A percentile compares a stretch with the other conserved stretches of the same genome.
These are phyloP conservation scores for Xanthorhoe spadicearia DNA, from an alignment of 2,888 invertebrate genomes.

Conservation along the genomic window DNA sequence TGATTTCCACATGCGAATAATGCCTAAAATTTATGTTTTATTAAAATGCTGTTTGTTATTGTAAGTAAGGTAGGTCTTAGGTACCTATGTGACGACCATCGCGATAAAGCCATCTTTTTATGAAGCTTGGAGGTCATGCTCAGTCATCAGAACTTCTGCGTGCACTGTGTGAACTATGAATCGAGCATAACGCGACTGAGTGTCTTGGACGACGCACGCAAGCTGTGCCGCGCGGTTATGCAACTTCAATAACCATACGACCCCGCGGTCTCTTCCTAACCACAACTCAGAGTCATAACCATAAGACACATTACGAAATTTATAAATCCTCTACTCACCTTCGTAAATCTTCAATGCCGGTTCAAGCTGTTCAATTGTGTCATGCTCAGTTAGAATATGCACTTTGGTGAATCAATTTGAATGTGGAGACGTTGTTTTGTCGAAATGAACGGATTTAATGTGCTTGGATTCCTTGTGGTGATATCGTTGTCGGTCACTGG, in stretches of 20 bases:
- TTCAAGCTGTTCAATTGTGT: slow-evolving; percentile 64
- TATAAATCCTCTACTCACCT: slow-evolving; percentile 69
- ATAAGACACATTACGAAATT: slow-evolving; percentile 66
- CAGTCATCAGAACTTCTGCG: slow-evolving; percentile 38
- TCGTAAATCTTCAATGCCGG: slow-evolving; percentile 66
- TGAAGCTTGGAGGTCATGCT: slow-evolving; percentile 58
- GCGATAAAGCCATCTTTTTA: slow-evolving; percentile 30
- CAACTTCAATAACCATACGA: slow-evolving; percentile 52
- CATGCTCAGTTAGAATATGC: slow-evolving; percentile 60
- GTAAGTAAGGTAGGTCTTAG: not conserved
- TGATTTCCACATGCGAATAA: too few relatives aligned
- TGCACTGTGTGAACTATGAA: slow-evolving; percentile 12
- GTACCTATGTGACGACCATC: slow-evolving; percentile 7
- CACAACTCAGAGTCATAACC: too few relatives aligned
- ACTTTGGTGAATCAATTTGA: slow-evolving; percentile 63
- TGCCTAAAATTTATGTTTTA: too few relatives aligned
- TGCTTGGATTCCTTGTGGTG: slow-evolving; percentile 58
- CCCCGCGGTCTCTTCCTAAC: slow-evolving; percentile 55
- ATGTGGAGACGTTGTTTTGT: slow-evolving; percentile 48
- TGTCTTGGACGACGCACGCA: slow-evolving; percentile 73
- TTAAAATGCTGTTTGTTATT: too few relatives aligned
- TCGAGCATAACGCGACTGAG: slow-evolving; percentile 67
- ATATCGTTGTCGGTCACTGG: slow-evolving; percentile 64
- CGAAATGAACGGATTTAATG: slow-evolving; percentile 63
- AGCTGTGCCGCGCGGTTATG: slow-evolving; percentile 56